Evolutionary conservation across 2,113 vertebrate species (phyloP), one percentile per base, ranked within the genome.

Genomic region (Thamnaconus septentrionalis): DNA sequence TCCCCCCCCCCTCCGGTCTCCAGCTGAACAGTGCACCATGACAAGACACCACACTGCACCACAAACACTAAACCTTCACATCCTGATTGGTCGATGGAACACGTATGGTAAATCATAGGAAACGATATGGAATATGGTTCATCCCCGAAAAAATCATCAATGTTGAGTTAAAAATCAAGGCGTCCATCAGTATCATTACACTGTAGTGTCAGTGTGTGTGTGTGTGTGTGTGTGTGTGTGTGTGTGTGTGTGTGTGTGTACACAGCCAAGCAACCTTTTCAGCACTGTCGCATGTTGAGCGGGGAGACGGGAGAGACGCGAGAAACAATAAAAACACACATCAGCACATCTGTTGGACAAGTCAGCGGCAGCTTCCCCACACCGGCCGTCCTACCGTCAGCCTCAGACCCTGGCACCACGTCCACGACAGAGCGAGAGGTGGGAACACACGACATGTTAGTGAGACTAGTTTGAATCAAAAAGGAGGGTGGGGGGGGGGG

Each of bases 121-220:
- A 80, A 86, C 83, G 47, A 80, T 69, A 75, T 71, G 61, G 81
- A 73, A 82, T 60, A 79, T 60, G 72, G 56, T 45, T 61, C 54
- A 66, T 60, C 48, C 77, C 73, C 50, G 80, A 76, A 80, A 85
- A 86, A 90, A 88, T 85, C 83, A 79, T 82, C 71, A 42, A 63
- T 68, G 3, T 67, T 78, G 85, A 82, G 85, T 89, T 85, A 31
- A 31, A 67, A 84, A 75, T 66, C 69, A 74, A 64, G 75, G 81
- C 71, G 76, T 71, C 73, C 61, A 43, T 67, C 73, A n/a, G n/a
- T 52, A 61, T 56, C 46, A 72, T 73, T 79, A 81, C 75, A 82
- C 77, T 54, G 73, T 80, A 72, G 73, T 66, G 5, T 61, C 66
- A 43, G 65, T 31, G 18, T 31, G 18, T 31, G 18, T 31, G 18